Evolutionary conservation across 2,113 vertebrate genomes (phyloP), one percentile per base, ranked within the genome.

Genomic region (Micronisus gabar): DNA sequence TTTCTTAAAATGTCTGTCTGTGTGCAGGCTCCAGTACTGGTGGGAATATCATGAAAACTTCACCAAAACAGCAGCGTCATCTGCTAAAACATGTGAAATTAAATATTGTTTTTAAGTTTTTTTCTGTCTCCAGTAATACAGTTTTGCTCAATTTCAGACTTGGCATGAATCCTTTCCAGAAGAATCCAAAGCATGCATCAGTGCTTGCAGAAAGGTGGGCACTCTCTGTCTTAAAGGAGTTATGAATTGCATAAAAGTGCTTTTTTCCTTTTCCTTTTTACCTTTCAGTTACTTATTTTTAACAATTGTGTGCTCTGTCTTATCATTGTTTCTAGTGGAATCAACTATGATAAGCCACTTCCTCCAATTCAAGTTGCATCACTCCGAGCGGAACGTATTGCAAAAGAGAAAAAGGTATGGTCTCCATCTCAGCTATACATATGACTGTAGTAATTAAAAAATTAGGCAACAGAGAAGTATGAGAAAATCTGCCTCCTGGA

Each of bases 111-210:
- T 74, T 53, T 10, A 71, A 67, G 20, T 14, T 73, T 85, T 85
- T 72, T 90, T 63, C 68, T 86, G 27, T 86, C 71, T 90, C 43
- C 30, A 75, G 26, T 97, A 94, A 97, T 83, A 66, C 25, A 66
- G 6, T 87, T 88, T 56, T 93, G 15, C 61, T 97, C 71, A 29
- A 89, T 97, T 96, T 85, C 97, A 99, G 99, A 53, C 98, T 99
- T 43, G 99, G 99, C 75, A 99, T 99, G 99, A 99, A 99, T 97
- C 99, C 99, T 29, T 99, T 99, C 97, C 99, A 99, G 98, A 99
- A 99, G 98, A 99, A 99, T 95, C 99, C 99, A 63, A 99, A 99
- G 92, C 99, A 99, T 65, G 99, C 99, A 4, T 99, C 99, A 0
- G 99, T 99, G 75, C 97, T 99, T 72, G 97, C 99, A 90, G 99